phyloP scores from a whole-genome alignment of 2,888 invertebrate species.

The Stramonita haemastoma region DNA sequence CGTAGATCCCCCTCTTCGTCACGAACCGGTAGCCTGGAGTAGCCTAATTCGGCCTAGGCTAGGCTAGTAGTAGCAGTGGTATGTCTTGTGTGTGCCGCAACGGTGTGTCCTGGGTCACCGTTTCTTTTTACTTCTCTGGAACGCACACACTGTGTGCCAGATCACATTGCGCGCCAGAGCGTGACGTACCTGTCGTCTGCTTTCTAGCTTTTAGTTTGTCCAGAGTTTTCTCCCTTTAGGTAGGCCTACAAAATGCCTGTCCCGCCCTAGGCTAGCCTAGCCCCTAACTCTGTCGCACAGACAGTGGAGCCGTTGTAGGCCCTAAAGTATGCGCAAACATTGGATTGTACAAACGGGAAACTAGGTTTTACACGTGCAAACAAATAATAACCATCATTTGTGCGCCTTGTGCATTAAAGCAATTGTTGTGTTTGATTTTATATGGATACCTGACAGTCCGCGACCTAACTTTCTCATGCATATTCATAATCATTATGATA shows the following conservation, averaged over 20 bases:
- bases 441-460: background rate
- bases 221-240: slow-evolving; percentile 15
- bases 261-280: no score
- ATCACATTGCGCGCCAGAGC: slow-evolving; percentile 18
- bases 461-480: background rate
- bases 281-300: background rate
- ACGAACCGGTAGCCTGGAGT: no score
- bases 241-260: background rate
- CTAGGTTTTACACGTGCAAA: background rate
- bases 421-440: background rate
- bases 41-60: background rate
- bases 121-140: slow-evolving; percentile 1
- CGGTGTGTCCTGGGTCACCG: background rate
- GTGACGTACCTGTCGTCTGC: slow-evolving; percentile 30
- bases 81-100: background rate
- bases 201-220: background rate
- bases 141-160: slow-evolving; percentile 21
- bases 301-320: background rate
- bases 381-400: background rate
- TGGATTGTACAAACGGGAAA: background rate
- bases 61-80: no score
- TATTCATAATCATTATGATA: background rate
- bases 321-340: no score
- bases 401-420: background rate
- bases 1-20: no score